These are phyloP conservation scores for Dolichomitus sp. DNA, from an alignment of 2,888 invertebrate species.

Conservation along the genomic window DNA sequence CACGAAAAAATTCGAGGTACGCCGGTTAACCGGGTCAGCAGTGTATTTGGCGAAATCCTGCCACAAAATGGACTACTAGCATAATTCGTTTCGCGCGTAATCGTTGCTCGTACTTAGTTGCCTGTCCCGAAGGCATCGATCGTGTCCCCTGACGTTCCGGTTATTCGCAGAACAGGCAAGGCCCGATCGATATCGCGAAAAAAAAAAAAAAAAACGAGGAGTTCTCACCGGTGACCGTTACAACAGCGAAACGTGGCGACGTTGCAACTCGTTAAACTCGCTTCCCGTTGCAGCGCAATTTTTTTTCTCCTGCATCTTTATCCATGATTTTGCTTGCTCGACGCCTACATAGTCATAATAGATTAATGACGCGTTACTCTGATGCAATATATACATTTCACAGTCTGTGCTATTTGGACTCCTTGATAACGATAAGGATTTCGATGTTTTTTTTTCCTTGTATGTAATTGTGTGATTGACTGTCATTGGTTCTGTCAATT, in stretches of 20 bases:
- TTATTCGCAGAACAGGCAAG: background rate
- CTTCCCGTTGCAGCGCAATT: background rate
- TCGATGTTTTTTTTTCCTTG: background rate
- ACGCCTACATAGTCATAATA: conserved; percentile 11
- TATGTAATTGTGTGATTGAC: background rate
- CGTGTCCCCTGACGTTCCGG: conserved; percentile 24
- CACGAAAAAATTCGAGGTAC: background rate
- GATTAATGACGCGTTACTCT: conserved; percentile 35
- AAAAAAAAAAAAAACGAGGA: conserved; percentile 11
- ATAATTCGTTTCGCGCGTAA: background rate
- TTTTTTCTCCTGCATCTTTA: background rate
- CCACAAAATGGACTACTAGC: conserved; percentile 13
- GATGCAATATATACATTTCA: conserved; percentile 41
- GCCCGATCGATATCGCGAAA: conserved; percentile 40
- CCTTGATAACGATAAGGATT: conserved; percentile 7
- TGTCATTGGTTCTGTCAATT: conserved; percentile 32
- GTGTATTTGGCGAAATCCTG: background rate
- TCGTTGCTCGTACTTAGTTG: conserved; percentile 18
- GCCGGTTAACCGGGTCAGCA: background rate
- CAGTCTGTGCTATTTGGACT: background rate
- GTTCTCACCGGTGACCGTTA: background rate
- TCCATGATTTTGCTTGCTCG: background rate
- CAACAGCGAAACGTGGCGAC: conserved; percentile 32
- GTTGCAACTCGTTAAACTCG: conserved; percentile 4
- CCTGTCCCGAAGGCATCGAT: conserved; percentile 18